Base-by-base conservation (phyloP, 2,797 vertebrate species). In the Monodelphis domestica region DNA sequence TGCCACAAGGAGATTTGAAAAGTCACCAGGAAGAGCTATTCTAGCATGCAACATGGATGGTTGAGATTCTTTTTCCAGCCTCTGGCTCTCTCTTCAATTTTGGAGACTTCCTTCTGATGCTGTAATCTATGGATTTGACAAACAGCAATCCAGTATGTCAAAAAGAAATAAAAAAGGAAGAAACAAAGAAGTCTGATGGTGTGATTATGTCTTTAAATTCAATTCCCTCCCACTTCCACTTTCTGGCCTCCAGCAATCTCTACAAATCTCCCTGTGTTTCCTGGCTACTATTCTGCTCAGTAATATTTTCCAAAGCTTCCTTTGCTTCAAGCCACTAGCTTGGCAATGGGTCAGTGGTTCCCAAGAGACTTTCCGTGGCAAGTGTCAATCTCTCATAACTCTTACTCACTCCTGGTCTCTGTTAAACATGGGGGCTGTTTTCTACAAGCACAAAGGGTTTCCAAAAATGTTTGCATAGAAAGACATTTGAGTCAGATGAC, bases 21-120 rank as follows among this genome's bases (percentile, higher is more conserved):
- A 89, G 5, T 97, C 89, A 92, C 95, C 78, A 93, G 55, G 94
- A 95, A 91, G 96, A 93, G 92, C 96, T 91, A 91, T 1, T 0
- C 0, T 2, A 90, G 54, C 87, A 94, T 87, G 53, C 7, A 93
- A 0, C 5, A 21, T 45, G 78, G 38, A 84, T 87, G 94, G 95
- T 90, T 94, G 90, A 78, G 33, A 94, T 63, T 91, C 93, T 55
- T 54, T 54, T 4, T 93, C 92, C 88, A 4, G 53, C 57, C 93
- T 97, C 33, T 88, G 88, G 45, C 51, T 95, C 70, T 78, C 90
- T 93, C 89, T 90, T 33, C 96, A 97, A 95, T 89, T 90, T 30
- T 91, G 92, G 96, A 78, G 29, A 88, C 50, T 97, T 97, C 91
- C 93, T 95, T 52, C 45, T 63, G 26, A 24, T 26, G 5, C 5